Percentiles rank a stretch among this genome's conserved stretches.
Evolutionary conservation across 2,113 vertebrate species (phyloP).

Genomic region (Columbina picui): DNA sequence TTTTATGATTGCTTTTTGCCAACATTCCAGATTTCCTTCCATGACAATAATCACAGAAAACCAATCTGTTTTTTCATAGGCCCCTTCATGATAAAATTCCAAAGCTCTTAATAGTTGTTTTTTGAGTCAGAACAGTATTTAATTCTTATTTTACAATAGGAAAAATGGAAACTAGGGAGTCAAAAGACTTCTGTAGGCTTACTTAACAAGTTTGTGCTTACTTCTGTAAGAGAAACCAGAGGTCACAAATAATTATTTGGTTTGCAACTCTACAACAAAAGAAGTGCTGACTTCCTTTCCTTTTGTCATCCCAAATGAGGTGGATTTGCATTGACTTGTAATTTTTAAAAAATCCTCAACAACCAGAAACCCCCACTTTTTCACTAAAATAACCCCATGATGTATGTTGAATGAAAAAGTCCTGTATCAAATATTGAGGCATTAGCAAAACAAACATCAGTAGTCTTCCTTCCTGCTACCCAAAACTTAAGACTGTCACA

Average conservation of each 20-base stretch:
- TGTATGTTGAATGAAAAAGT: background rate
- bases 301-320: background rate
- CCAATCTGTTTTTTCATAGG: background rate
- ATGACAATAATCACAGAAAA: background rate
- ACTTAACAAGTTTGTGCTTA: background rate
- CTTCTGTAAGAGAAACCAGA: background rate
- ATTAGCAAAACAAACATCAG: background rate
- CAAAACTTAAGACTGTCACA: background rate
- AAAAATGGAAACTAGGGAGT: background rate
- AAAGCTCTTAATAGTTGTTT: background rate
- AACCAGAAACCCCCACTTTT: background rate
- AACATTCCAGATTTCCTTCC: background rate
- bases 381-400: background rate
- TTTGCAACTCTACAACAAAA: background rate
- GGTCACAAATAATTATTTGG: background rate
- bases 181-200: accelerated
- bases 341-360: background rate
- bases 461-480: background rate
- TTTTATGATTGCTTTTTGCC: background rate
- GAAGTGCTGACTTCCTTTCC: background rate
- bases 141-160: background rate
- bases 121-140: background rate
- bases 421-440: background rate
- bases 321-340: background rate
- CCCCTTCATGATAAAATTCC: background rate